Percentiles rank a stretch among this genome's conserved stretches.
These are phyloP conservation scores for Capitulum mitella DNA, from an alignment of 2,888 invertebrate species.

Conservation along the genomic window DNA sequence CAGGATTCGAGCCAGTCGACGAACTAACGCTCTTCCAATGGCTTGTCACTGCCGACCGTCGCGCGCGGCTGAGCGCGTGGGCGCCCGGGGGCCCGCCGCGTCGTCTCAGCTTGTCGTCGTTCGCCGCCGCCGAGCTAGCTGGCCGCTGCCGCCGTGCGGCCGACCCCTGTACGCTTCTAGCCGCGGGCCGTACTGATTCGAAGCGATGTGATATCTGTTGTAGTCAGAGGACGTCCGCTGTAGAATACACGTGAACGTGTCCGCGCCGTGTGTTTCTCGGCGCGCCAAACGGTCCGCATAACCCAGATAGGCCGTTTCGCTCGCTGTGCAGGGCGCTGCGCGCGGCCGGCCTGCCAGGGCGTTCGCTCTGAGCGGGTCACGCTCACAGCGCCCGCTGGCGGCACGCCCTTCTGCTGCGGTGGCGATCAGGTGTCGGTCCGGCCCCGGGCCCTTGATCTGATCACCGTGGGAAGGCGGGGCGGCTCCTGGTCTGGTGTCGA, in stretches of 20 bases:
- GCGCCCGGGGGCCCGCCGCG: neutral
- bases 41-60: neutral
- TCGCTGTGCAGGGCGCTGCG: too few relatives aligned
- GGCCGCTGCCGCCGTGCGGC: neutral
- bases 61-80: neutral
- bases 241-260: constrained; percentile 13
- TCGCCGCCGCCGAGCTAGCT: neutral
- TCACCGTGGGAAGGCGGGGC: too few relatives aligned
- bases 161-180: neutral
- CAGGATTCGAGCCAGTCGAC: neutral
- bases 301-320: too few relatives aligned
- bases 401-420: too few relatives aligned
- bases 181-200: neutral
- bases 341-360: too few relatives aligned
- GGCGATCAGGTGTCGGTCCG: too few relatives aligned
- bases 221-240: neutral
- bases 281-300: too few relatives aligned
- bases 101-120: neutral
- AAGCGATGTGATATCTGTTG: constrained; percentile 13
- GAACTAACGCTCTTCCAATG: neutral
- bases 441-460: too few relatives aligned
- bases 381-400: too few relatives aligned
- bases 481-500: too few relatives aligned
- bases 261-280: neutral
- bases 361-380: too few relatives aligned